phyloP scores from a whole-genome alignment of 2,888 invertebrate genomes.

The Noctua fimbriata region DNA sequence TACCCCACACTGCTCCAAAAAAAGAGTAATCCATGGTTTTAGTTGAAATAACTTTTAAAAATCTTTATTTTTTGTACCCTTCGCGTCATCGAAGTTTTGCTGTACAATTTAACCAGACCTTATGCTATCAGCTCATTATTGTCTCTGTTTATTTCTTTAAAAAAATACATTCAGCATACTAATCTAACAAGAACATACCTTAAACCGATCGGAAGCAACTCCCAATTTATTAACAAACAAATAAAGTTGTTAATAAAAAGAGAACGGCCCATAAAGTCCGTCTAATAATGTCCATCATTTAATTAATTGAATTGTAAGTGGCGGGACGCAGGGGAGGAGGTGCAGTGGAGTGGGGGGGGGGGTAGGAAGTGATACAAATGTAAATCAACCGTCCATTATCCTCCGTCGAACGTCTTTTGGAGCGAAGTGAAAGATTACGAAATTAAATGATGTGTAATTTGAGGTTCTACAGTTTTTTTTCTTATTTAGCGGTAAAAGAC shows the following conservation, averaged over 20 bases:
- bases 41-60: neutral
- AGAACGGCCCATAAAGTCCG: slow-evolving; percentile 41
- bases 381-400: slow-evolving; percentile 65
- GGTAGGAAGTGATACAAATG: slow-evolving; percentile 63
- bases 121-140: neutral
- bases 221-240: slow-evolving; percentile 42
- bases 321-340: neutral
- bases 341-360: neutral
- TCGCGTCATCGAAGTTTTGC: neutral
- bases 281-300: slow-evolving; percentile 53
- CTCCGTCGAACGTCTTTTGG: slow-evolving; percentile 29
- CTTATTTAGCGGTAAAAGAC: neutral
- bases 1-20: neutral
- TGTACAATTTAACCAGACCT: neutral
- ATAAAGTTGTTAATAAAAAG: slow-evolving; percentile 50
- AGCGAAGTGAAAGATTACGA: slow-evolving; percentile 54
- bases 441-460: slow-evolving; percentile 31
- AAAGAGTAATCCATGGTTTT: neutral
- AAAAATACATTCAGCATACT: neutral
- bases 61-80: neutral
- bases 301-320: slow-evolving; percentile 59
- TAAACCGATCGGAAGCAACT: slow-evolving; percentile 3
- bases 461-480: neutral
- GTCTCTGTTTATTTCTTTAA: neutral
- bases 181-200: slow-evolving; percentile 2